phyloP scores from a whole-genome alignment of 2,888 invertebrate species.

The Melanchra persicariae region DNA sequence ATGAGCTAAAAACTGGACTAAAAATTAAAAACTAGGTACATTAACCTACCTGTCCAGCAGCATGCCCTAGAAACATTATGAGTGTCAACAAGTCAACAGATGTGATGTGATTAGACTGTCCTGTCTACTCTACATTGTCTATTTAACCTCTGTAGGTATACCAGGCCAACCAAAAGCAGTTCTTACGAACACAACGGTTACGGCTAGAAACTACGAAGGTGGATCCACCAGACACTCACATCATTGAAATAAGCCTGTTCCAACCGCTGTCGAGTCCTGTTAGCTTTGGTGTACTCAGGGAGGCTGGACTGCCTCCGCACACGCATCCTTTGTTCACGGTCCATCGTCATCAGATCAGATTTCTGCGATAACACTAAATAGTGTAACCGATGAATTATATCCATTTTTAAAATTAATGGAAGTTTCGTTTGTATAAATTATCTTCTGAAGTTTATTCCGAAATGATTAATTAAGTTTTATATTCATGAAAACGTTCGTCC shows the following conservation, averaged over 20 bases:
- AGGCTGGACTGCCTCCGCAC: constrained; percentile 88
- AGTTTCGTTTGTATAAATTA: constrained; percentile 2
- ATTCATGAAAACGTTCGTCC: constrained; percentile 23
- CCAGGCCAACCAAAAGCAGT: not conserved
- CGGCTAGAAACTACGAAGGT: constrained; percentile 14
- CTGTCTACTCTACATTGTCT: constrained; percentile 2
- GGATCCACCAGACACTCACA: constrained; percentile 77
- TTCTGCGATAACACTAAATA: constrained; percentile 89
- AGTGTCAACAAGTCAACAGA: constrained; percentile 2
- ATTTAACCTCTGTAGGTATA: not conserved
- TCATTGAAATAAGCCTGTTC: constrained; percentile 88
- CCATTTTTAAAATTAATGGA: constrained; percentile 75
- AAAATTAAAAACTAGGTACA: too few species aligned
- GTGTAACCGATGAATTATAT: constrained; percentile 88
- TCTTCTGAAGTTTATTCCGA: constrained; percentile 10
- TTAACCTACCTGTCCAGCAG: too few species aligned
- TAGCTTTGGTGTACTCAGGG: constrained; percentile 87
- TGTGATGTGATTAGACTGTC: not conserved
- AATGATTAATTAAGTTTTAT: constrained; percentile 2
- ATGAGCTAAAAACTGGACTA: not conserved
- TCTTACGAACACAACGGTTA: constrained; percentile 14
- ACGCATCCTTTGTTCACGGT: constrained; percentile 86
- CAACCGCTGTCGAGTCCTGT: constrained; percentile 83
- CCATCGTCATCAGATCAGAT: constrained; percentile 89
- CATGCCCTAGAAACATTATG: not conserved